phyloP scores from a whole-genome alignment of 2,797 vertebrate species.

The Pangasius larnaudii region DNA sequence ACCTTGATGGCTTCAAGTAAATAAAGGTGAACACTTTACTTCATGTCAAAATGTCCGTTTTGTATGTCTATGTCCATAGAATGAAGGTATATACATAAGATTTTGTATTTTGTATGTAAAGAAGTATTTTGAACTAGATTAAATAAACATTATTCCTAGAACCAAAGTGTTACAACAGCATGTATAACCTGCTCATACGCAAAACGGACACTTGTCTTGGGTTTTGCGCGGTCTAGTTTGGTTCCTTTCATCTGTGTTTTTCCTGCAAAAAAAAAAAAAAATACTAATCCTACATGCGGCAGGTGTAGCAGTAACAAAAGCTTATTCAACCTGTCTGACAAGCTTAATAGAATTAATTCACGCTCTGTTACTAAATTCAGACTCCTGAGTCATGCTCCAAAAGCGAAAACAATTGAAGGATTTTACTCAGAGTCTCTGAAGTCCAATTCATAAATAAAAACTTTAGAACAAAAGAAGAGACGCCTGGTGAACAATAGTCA shows the following conservation, averaged over 20 bases:
- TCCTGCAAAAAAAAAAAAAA: not conserved
- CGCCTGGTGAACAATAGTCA: slow-evolving; percentile 2
- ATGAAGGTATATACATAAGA: not conserved
- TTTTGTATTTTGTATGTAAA: not conserved
- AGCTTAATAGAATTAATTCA: slow-evolving; percentile 20
- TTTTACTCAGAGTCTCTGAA: slow-evolving; percentile 13
- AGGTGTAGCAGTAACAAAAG: slow-evolving; percentile 21
- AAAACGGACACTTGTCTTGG: not conserved
- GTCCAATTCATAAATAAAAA: slow-evolving; percentile 8
- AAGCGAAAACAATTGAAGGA: slow-evolving; percentile 24
- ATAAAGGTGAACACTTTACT: not conserved
- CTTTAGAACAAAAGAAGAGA: not conserved
- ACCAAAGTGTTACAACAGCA: not conserved
- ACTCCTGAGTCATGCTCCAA: slow-evolving; percentile 22
- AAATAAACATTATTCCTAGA: not conserved
- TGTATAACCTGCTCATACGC: not conserved
- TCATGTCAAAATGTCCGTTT: not conserved
- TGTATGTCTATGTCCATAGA: not conserved
- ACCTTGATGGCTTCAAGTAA: not conserved
- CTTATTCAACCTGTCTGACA: slow-evolving; percentile 29
- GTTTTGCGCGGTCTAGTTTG: not conserved
- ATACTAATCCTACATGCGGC: not conserved
- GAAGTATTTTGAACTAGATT: not conserved
- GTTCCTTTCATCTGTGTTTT: not conserved
- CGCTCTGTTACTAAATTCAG: slow-evolving; percentile 37